Percentiles rank a stretch among this genome's conserved stretches.
Evolutionary conservation across 2,797 vertebrate species (phyloP).

Genomic region (Notamacropus eugenii): DNA sequence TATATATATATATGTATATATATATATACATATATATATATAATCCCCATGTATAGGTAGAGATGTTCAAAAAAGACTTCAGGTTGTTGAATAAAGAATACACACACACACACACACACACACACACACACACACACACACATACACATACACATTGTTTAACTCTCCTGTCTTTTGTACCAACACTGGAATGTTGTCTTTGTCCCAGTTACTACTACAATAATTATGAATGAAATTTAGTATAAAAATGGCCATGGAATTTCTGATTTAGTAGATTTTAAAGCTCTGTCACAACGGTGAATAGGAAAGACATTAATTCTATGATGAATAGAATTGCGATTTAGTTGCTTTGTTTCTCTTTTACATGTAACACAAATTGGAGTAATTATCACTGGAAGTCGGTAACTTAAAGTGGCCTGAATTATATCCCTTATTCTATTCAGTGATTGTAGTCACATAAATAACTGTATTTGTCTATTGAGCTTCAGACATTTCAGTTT

Average conservation of each 20-base stretch:
- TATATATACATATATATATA: no score
- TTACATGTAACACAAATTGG: constrained; percentile 67
- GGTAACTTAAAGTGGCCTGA: constrained; percentile 72
- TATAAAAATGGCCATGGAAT: constrained; percentile 52
- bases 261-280: constrained; percentile 63
- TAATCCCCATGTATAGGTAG: background rate
- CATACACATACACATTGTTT: background rate
- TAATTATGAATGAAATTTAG: constrained; percentile 72
- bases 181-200: constrained; percentile 56
- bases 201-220: constrained; percentile 44
- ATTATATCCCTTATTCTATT: constrained; percentile 77
- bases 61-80: constrained; percentile 2
- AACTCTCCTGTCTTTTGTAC: constrained; percentile 53
- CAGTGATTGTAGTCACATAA: constrained; percentile 76
- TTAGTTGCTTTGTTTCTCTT: constrained; percentile 66
- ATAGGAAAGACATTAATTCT: constrained; percentile 68
- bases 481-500: constrained; percentile 69
- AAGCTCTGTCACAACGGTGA: constrained; percentile 48
- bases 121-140: background rate
- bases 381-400: constrained; percentile 73
- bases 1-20: no score
- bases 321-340: constrained; percentile 57
- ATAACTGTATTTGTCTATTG: constrained; percentile 75
- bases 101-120: background rate
- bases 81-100: constrained; percentile 15